These are phyloP conservation scores for Gambusia holbrooki DNA, from an alignment of 2,113 vertebrate genomes.

Conservation along the genomic window DNA sequence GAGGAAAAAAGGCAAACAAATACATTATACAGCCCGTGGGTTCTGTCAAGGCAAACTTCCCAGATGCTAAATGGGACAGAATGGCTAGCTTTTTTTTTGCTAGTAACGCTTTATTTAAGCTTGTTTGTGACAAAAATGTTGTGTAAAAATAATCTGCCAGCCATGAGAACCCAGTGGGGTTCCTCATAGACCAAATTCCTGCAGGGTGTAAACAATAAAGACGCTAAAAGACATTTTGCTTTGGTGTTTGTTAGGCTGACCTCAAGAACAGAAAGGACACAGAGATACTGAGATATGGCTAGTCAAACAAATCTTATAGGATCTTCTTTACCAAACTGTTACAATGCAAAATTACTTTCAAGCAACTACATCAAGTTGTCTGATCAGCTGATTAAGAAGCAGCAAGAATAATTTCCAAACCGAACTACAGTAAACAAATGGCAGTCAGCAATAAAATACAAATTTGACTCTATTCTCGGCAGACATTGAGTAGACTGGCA, in stretches of 20 bases:
- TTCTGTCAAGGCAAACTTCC: slow-evolving; percentile 54
- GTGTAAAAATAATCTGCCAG: slow-evolving; percentile 55
- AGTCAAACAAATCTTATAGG: not conserved
- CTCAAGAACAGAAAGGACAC: not conserved
- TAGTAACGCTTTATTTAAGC: slow-evolving; percentile 45
- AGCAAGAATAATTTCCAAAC: not conserved
- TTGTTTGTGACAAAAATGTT: slow-evolving; percentile 42
- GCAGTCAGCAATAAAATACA: not conserved
- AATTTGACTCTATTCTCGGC: not conserved
- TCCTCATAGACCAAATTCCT: slow-evolving; percentile 21
- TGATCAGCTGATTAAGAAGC: not conserved
- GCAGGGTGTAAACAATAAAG: slow-evolving; percentile 30
- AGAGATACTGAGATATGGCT: not conserved
- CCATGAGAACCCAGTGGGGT: slow-evolving; percentile 29
- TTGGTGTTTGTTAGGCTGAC: not conserved
- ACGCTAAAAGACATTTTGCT: not conserved
- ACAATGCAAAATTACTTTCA: not conserved
- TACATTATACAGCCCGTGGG: slow-evolving; percentile 62
- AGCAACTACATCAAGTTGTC: not conserved
- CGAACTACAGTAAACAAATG: not conserved
- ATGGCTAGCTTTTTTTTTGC: slow-evolving; percentile 56
- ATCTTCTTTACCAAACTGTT: not conserved
- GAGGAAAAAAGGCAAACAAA: slow-evolving; percentile 70
- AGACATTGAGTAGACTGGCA: not conserved
- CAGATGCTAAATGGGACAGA: slow-evolving; percentile 64